Percentiles rank a stretch among this genome's conserved stretches.
phyloP scores from a whole-genome alignment of 2,113 vertebrate genomes.

The Oncorhynchus clarkii region DNA sequence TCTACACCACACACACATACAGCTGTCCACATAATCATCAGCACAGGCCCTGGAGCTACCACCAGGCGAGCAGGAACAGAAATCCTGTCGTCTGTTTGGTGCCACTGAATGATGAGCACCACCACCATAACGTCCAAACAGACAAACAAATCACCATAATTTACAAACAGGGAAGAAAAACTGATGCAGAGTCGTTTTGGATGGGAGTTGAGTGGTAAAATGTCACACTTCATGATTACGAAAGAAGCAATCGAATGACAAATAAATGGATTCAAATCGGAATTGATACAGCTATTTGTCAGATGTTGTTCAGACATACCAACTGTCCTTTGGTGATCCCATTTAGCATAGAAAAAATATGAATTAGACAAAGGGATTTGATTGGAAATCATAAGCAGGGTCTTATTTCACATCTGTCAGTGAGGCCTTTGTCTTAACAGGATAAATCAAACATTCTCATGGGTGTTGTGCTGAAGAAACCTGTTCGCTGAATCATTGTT shows the following conservation, averaged over 20 bases:
- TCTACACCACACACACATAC: slow-evolving; percentile 35
- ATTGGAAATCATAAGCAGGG: neutral
- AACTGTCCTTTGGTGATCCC: neutral
- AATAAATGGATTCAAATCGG: neutral
- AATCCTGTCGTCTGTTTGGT: slow-evolving; percentile 50
- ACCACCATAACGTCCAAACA: slow-evolving; percentile 55
- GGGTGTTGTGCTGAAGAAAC: neutral
- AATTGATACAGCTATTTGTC: neutral
- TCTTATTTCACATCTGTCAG: neutral
- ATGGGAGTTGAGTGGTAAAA: neutral
- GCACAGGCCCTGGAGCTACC: slow-evolving; percentile 49
- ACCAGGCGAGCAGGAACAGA: slow-evolving; percentile 48
- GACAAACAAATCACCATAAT: neutral
- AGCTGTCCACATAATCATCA: slow-evolving; percentile 19
- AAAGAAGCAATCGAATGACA: too few species aligned
- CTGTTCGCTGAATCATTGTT: neutral
- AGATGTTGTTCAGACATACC: neutral
- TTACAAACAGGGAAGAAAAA: neutral
- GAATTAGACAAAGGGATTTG: neutral
- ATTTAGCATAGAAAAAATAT: neutral
- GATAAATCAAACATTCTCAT: neutral
- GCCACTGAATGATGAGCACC: slow-evolving; percentile 51
- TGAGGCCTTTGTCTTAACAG: neutral
- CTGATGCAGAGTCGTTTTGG: neutral
- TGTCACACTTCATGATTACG: neutral